Base-by-base conservation (phyloP, 2,797 vertebrate genomes). In the Acanthornis magna region DNA sequence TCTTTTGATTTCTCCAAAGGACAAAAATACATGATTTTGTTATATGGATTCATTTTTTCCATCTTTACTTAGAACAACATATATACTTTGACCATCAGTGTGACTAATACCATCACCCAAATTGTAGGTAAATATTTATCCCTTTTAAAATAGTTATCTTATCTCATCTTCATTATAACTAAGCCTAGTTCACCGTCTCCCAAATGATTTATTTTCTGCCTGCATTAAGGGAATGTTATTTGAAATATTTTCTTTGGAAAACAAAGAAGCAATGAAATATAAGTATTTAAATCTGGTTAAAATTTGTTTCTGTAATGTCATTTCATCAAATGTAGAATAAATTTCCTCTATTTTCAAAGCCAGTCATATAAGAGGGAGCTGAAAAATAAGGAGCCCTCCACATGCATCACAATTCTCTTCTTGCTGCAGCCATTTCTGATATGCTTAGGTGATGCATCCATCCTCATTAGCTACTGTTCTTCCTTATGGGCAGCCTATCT, bases 381-480 rank as follows among this genome's bases (percentile, higher is more conserved):
- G 91, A 95, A 96, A 83, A 94, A 96, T 94, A 89, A 86, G 87
- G 91, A 94, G 16, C 50, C 67, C 87, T 91, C 54, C 55, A 36
- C 74, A 95, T 96, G 85, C 57, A 95, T 96, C 96, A 95, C 97
- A 96, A 96, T 97, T 97, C 95, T 93, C 83, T 93, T 90, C 48
- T 93, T 88, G 76, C 80, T 88, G 75, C 86, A 95, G 83, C 85
- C 17, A 20, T 95, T 97, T 97, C 95, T 25, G 93, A 86, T 72
- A 68, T 38, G 65, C 91, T 97, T 97, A 97, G 96, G 93, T 94
- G 95, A 92, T 91, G n/a, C 96, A 98, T 97, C 96, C 89, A 95
- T 97, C 96, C 96, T 98, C 89, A 95, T 98, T 97, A 97, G 13
- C n/a, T 74, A 36, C 63, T 89, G 61, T 85, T 97, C 96, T 96